These are phyloP conservation scores for Salminus brasiliensis DNA, from an alignment of 2,113 vertebrate species.

Conservation along the genomic window DNA sequence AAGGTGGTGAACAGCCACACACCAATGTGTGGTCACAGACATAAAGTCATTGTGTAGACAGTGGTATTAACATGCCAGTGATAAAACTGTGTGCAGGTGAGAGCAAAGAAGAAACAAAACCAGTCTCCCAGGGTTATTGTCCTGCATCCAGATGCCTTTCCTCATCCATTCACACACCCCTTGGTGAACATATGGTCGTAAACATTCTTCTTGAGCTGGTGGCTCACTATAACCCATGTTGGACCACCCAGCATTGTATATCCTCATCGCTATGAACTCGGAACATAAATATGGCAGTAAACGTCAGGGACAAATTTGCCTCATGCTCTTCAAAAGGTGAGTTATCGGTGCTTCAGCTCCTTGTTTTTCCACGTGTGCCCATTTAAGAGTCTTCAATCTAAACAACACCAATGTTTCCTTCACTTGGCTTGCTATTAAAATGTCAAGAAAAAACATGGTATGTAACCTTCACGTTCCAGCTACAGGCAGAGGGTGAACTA, in stretches of 20 bases:
- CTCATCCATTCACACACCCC: conserved; percentile 11
- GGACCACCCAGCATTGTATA: conserved; percentile 60
- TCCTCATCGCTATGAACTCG: conserved; percentile 35
- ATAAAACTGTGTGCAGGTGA: conserved; percentile 21
- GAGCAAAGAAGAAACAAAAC: neutral
- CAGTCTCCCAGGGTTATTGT: neutral
- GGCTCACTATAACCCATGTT: conserved; percentile 21
- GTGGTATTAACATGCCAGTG: neutral
- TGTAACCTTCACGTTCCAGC: conserved; percentile 21
- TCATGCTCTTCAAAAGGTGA: conserved; percentile 34
- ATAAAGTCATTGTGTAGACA: neutral
- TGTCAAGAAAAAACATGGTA: conserved; percentile 14
- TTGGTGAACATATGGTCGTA: conserved; percentile 19
- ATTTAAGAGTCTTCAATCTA: conserved; percentile 31
- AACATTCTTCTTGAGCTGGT: conserved; percentile 42
- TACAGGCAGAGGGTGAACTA: conserved; percentile 7
- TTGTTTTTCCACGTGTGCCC: conserved; percentile 23
- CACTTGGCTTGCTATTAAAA: conserved; percentile 32
- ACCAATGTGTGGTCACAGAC: neutral
- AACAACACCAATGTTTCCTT: conserved; percentile 30
- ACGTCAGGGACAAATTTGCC: conserved; percentile 27
- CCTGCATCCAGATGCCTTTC: neutral
- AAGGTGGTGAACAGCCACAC: neutral
- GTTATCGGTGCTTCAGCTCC: conserved; percentile 7
- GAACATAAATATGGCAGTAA: conserved; percentile 42